phyloP scores from a whole-genome alignment of 2,888 invertebrate species.

The Drosophila demipolita region DNA sequence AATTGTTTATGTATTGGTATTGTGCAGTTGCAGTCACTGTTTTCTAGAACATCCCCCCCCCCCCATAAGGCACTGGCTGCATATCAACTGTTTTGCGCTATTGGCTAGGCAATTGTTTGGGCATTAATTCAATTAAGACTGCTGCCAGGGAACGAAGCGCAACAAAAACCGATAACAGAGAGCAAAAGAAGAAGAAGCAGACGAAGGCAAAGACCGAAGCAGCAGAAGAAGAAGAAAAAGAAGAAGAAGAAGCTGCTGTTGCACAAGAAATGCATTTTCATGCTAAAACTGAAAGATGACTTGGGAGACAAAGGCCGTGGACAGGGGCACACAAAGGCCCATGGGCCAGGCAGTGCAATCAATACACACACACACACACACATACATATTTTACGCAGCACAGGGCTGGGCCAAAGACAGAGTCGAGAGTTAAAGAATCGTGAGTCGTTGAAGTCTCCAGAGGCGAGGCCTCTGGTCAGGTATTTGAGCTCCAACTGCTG shows the following conservation, averaged over 20 bases:
- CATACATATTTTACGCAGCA: slow-evolving; percentile 38
- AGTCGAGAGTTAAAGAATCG: slow-evolving; percentile 30
- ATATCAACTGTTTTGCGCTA: slow-evolving; percentile 6
- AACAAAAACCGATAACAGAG: not conserved
- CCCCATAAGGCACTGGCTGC: not conserved
- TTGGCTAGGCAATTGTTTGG: slow-evolving; percentile 28
- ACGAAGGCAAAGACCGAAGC: not conserved
- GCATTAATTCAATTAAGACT: slow-evolving; percentile 29
- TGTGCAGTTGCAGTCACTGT: not conserved
- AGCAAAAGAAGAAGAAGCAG: not conserved
- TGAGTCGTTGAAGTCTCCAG: slow-evolving; percentile 33
- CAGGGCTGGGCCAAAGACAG: slow-evolving; percentile 53
- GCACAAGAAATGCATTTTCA: slow-evolving; percentile 67
- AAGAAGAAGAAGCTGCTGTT: slow-evolving; percentile 24
- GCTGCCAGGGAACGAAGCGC: not conserved
- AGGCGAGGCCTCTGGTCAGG: slow-evolving; percentile 56
- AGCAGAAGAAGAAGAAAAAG: not conserved
- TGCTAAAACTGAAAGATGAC: slow-evolving; percentile 54
- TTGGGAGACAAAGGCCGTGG: slow-evolving; percentile 41
- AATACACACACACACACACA: slow-evolving; percentile 37
- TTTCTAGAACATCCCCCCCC: not conserved
- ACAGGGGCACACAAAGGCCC: slow-evolving; percentile 44
- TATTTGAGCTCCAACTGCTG: slow-evolving; percentile 52
- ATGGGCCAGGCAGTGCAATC: slow-evolving; percentile 45
- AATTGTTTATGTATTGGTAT: not conserved